phyloP scores from a whole-genome alignment of 2,113 vertebrate species.

The Capra hircus region DNA sequence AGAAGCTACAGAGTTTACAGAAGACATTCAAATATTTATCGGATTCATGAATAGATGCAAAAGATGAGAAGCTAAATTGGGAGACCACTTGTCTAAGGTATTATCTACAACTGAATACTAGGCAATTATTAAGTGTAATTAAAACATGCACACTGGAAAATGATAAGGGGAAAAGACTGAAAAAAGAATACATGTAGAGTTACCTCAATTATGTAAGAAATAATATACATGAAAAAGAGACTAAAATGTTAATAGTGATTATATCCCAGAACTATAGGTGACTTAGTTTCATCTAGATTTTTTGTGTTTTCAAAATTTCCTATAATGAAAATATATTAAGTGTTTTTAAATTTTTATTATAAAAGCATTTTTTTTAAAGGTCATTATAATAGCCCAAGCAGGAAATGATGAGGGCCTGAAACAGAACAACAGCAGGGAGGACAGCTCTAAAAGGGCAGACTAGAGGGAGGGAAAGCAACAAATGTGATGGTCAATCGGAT shows the following conservation, averaged over 20 bases:
- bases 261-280: neutral
- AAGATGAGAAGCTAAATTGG: neutral
- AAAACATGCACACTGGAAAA: neutral
- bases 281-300: neutral
- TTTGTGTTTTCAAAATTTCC: constrained; percentile 8
- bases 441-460: neutral
- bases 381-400: neutral
- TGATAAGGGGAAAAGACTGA: neutral
- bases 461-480: neutral
- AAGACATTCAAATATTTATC: neutral
- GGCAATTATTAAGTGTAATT: neutral
- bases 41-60: neutral
- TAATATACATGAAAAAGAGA: neutral
- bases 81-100: neutral
- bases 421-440: neutral
- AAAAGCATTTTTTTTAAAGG: constrained; percentile 33
- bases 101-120: neutral
- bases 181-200: neutral
- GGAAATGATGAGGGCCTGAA: constrained; percentile 26
- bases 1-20: neutral
- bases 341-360: neutral
- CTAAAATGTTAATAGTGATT: neutral
- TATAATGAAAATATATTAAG: constrained; percentile 12
- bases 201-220: constrained; percentile 2
- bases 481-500: neutral